Evolutionary conservation across 2,797 vertebrate genomes (phyloP), one percentile per base, ranked within the genome.

Genomic region (Siniperca undulata): DNA sequence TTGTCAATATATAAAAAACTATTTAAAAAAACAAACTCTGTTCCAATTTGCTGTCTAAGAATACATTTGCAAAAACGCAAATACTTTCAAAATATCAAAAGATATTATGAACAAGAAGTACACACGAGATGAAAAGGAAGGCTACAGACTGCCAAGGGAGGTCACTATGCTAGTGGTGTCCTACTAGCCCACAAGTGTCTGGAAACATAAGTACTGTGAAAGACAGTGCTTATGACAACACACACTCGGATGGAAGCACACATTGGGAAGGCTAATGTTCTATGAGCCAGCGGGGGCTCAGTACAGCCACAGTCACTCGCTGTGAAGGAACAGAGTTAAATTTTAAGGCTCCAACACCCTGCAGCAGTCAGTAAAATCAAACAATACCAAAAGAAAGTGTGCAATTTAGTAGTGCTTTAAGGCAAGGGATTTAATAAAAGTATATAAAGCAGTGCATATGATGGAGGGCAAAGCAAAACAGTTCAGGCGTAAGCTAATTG

Each of bases 141-240:
- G 34, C 60, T 34, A 9, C 38, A 53, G 50, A 56, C 36, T 74
- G 70, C 70, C 14, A 24, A 46, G 53, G 11, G 24, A 62, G 6
- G 40, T 67, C 59, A 62, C 59, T 58, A 61, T 55, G 22, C 62
- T 52, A 30, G 34, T 68, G 78, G 50, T 77, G 65, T 80, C 70
- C 75, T 67, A 52, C 72, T 69, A 69, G 70, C 70, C 84, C 7
- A 73, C 64, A 74, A 81, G 59, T 77, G 68, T 84, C 87, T 82
- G 56, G 17, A 80, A 82, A 68, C 66, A 76, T 70, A 83, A 78
- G 58, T 19, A 60, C 68, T 60, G 52, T 36, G 70, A 53, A 78
- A 75, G 58, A 66, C 79, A 74, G 56, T 13, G 3, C 73, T 76
- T 79, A 69, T 68, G 71, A 86, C 76, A 80, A 75, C 74, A 74